Base-by-base conservation (phyloP, 92 coral and sea anemone genomes). In the Palythoa caribaeorum region DNA sequence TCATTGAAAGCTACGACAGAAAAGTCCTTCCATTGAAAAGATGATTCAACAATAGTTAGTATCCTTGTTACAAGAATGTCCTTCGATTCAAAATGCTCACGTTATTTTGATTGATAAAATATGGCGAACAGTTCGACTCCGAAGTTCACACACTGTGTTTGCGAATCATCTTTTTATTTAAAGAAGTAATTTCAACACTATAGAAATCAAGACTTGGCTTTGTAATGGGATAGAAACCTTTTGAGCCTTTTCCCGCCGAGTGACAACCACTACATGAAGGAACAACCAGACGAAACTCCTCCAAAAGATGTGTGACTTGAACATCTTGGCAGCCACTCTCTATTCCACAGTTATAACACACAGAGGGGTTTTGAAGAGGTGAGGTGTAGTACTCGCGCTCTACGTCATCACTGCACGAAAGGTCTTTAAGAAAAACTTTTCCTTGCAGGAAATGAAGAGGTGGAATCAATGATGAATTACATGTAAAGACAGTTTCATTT, bases 391-490 rank as follows among this genome's bases (percentile, higher is more conserved):
- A 92, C 60, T 92, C 81, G 38, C 84, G 65, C 71, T 90, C 89
- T 6, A 89, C 75, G 0, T 85, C 68, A 75, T 84, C 91, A 11
- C 77, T 62, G 38, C 93, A 87, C 19, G 88, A 28, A 36, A 90
- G 55, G 13, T 28, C 39, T 73, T 84, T 94, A 47, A 92, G 81
- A 77, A 84, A 94, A 6, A 91, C 78, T n/a, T 86, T 84, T 11
- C 92, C 91, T 51, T 87, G 90, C 1, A 94, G 78, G 1, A 84
- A 78, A 87, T 94, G 96, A 6, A 90, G 76, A 4, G 93, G 96
- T 0, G 91, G 91, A 20, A 94, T 51, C 9, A 94, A 53, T 2
- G 94, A 83, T 17, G 92, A 71, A 17, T 89, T 91, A 70, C 96
- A 94, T 73, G 96, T 83, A 84, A 89, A 94, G 51, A 92, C 91